phyloP scores from a whole-genome alignment of 2,888 invertebrate genomes.

The Drosophila anomelani region DNA sequence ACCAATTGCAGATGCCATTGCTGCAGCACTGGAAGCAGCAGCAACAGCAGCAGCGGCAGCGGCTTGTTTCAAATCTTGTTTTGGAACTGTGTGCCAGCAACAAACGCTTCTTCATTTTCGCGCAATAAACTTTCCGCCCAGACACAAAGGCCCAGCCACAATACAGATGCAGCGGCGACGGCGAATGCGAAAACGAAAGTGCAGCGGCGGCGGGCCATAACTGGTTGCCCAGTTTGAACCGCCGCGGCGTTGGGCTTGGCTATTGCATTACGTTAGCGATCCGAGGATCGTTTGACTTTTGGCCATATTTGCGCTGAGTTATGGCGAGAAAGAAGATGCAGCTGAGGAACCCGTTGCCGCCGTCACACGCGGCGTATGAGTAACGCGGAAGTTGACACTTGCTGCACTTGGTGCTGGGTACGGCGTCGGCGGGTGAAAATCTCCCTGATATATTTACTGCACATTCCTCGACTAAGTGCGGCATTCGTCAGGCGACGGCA shows the following conservation, averaged over 20 bases:
- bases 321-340: conserved; percentile 75
- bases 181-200: conserved; percentile 68
- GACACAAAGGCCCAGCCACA: conserved; percentile 40
- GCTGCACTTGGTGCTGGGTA: conserved; percentile 50
- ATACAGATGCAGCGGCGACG: conserved; percentile 23
- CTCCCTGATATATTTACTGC: conserved; percentile 68
- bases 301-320: conserved; percentile 76
- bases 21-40: conserved; percentile 16
- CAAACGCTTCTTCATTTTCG: conserved; percentile 78
- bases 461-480: conserved; percentile 63
- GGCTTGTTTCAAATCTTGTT: conserved; percentile 41
- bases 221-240: conserved; percentile 61
- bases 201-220: conserved; percentile 56
- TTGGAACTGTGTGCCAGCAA: conserved; percentile 47
- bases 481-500: conserved; percentile 46
- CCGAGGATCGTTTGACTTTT: conserved; percentile 77
- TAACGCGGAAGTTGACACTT: conserved; percentile 80
- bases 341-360: conserved; percentile 55
- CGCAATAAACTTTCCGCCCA: conserved; percentile 64
- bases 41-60: conserved; percentile 5
- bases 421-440: conserved; percentile 66
- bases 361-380: conserved; percentile 62
- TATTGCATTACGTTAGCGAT: conserved; percentile 68
- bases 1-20: conserved; percentile 46
- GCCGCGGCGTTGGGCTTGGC: conserved; percentile 64